phyloP scores from a whole-genome alignment of 2,888 invertebrate genomes.

The Panopea generosa region DNA sequence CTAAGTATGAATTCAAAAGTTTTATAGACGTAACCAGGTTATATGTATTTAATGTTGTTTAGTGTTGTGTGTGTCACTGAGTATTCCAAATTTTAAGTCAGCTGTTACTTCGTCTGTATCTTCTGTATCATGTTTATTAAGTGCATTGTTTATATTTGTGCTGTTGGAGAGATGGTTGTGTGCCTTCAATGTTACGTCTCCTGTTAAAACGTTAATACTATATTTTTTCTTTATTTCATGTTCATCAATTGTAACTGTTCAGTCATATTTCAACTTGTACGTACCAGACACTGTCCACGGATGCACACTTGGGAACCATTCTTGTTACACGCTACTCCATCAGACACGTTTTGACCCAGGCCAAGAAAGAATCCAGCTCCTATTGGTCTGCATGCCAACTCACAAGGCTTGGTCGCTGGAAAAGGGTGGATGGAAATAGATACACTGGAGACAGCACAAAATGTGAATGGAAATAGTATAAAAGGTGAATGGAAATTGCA shows the following conservation, averaged over 20 bases:
- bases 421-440: neutral
- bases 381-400: constrained; percentile 62
- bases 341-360: constrained; percentile 38
- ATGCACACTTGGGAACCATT: constrained; percentile 54
- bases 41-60: neutral
- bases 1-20: no score
- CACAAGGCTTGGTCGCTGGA: constrained; percentile 56
- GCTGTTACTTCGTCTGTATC: neutral
- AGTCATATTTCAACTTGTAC: no score
- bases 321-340: constrained; percentile 62
- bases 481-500: no score
- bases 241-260: no score
- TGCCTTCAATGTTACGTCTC: no score
- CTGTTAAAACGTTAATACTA: no score
- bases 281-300: constrained; percentile 60
- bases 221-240: no score
- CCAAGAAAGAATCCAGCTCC: constrained; percentile 64
- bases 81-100: neutral
- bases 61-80: neutral
- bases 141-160: no score
- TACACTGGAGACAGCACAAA: no score
- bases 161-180: no score
- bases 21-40: no score
- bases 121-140: neutral
- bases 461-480: no score